phyloP scores from a whole-genome alignment of 2,888 invertebrate species.

The Charanyca ferruginea region DNA sequence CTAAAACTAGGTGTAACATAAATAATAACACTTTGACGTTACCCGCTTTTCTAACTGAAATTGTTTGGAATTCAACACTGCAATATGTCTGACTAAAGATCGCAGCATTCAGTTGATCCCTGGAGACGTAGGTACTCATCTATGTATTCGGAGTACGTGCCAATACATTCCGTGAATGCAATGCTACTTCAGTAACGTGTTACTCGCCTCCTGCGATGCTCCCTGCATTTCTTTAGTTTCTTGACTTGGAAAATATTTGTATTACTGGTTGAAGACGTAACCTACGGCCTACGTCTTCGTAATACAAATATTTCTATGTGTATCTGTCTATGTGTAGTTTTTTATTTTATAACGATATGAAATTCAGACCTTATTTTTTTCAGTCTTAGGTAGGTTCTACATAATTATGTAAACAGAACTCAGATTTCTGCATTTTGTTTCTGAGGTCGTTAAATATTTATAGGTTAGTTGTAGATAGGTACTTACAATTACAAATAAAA shows the following conservation, averaged over 20 bases:
- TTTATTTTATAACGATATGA: too few species aligned
- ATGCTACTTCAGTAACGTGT: constrained; percentile 24
- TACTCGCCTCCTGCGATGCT: constrained; percentile 5
- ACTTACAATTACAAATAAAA: too few species aligned
- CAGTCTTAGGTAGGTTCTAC: too few species aligned
- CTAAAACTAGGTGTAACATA: too few species aligned
- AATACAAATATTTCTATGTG: too few species aligned
- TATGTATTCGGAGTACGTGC: constrained; percentile 42
- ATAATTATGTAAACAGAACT: too few species aligned
- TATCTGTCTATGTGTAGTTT: too few species aligned
- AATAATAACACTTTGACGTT: neutral
- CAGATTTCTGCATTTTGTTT: too few species aligned
- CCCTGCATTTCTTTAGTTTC: constrained; percentile 28
- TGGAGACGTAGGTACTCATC: constrained; percentile 11
- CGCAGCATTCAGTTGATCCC: constrained; percentile 20
- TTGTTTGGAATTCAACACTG: neutral
- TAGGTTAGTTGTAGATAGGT: too few species aligned
- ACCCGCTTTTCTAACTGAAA: neutral
- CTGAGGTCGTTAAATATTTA: too few species aligned
- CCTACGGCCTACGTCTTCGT: too few species aligned
- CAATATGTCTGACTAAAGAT: constrained; percentile 18
- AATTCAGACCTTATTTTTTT: too few species aligned
- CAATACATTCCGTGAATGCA: constrained; percentile 37
- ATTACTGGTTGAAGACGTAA: constrained; percentile 1
- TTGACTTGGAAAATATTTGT: constrained; percentile 30